Evolutionary conservation across 2,113 vertebrate genomes (phyloP).

Genomic region (Drymodes brunneopygia): DNA sequence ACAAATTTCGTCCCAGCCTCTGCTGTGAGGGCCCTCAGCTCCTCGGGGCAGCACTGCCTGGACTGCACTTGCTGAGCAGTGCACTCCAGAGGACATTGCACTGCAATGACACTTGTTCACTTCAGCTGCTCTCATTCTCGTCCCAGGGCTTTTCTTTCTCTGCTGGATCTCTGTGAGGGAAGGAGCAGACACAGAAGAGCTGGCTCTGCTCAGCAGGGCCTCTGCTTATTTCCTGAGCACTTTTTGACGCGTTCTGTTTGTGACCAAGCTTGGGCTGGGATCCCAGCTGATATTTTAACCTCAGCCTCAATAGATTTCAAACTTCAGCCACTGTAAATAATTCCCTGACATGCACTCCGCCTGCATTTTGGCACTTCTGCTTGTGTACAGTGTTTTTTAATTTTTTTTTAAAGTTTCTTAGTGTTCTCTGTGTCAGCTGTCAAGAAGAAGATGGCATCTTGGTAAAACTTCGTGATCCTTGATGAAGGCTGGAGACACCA

Average conservation of each 20-base stretch:
- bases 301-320: constrained; percentile 51
- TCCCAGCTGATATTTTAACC: constrained; percentile 62
- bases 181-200: constrained; percentile 7
- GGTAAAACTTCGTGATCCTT: background rate
- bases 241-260: constrained; percentile 42
- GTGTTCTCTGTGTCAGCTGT: background rate
- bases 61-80: background rate
- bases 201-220: constrained; percentile 39
- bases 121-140: background rate
- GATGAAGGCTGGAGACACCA: background rate
- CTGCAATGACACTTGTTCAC: background rate
- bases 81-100: background rate
- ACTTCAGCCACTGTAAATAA: constrained; percentile 56
- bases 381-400: background rate
- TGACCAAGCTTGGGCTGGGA: constrained; percentile 43
- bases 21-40: background rate
- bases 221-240: constrained; percentile 47
- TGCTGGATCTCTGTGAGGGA: background rate
- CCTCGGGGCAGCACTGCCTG: background rate
- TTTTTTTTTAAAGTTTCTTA: background rate
- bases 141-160: background rate
- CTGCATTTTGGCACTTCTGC: constrained; percentile 33
- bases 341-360: background rate
- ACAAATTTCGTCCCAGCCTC: background rate
- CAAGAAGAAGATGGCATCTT: background rate